These are phyloP conservation scores for Coregonus sp. DNA, from an alignment of 2,797 vertebrate species.

Conservation along the genomic window DNA sequence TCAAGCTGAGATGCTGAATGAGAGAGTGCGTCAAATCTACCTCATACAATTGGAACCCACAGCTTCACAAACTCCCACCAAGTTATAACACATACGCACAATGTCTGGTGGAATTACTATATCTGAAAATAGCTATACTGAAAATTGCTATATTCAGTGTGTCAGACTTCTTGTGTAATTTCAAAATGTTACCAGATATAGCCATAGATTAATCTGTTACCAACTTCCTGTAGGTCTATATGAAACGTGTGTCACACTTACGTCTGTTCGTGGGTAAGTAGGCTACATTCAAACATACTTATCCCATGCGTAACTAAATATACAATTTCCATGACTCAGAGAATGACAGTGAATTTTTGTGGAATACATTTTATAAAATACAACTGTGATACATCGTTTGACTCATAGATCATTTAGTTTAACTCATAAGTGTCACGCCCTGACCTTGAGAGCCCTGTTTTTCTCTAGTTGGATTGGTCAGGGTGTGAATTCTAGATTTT, in stretches of 20 bases:
- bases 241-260: constrained; percentile 54
- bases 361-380: too few species aligned
- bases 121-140: constrained; percentile 13
- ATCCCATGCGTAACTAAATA: too few species aligned
- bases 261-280: constrained; percentile 3
- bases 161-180: not conserved
- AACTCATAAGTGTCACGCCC: too few species aligned
- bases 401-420: too few species aligned
- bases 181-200: constrained; percentile 37
- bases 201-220: constrained; percentile 32
- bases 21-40: constrained; percentile 22
- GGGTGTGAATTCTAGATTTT: too few species aligned
- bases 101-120: constrained; percentile 36
- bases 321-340: too few species aligned
- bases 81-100: constrained; percentile 55
- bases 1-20: not conserved
- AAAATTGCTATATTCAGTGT: too few species aligned
- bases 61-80: constrained; percentile 57
- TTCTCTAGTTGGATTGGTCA: too few species aligned
- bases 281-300: not conserved
- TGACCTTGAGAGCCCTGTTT: too few species aligned
- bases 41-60: constrained; percentile 46
- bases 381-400: too few species aligned
- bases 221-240: constrained; percentile 20
- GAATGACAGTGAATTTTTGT: too few species aligned